Percentiles rank a stretch among this genome's conserved stretches.
phyloP scores from a whole-genome alignment of 2,888 invertebrate species.

The Tortrix viridana region DNA sequence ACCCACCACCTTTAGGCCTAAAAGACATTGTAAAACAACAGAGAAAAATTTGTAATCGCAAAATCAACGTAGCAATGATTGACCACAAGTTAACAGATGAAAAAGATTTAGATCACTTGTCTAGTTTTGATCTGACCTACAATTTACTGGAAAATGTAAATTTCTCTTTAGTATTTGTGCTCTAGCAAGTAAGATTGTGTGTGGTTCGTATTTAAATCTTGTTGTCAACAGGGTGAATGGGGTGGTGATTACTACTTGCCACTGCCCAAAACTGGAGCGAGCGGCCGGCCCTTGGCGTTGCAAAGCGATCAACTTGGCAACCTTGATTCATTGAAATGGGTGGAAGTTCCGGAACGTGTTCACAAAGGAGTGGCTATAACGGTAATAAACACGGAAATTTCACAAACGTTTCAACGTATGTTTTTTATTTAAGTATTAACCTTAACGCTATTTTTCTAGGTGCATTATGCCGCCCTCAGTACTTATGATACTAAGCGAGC shows the following conservation, averaged over 20 bases:
- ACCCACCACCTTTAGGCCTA: slow-evolving; percentile 50
- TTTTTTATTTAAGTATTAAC: background rate
- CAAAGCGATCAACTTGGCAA: slow-evolving; percentile 20
- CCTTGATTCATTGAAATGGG: slow-evolving; percentile 30
- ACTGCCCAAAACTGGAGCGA: slow-evolving; percentile 32
- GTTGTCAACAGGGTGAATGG: slow-evolving; percentile 48
- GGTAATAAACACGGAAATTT: slow-evolving; percentile 7
- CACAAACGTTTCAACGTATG: too few species aligned
- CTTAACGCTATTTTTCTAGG: slow-evolving; percentile 44
- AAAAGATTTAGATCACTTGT: slow-evolving; percentile 20
- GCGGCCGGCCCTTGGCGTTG: slow-evolving; percentile 14
- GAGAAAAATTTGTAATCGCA: slow-evolving; percentile 49
- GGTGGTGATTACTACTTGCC: slow-evolving; percentile 54
- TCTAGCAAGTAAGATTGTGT: background rate
- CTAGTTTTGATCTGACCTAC: slow-evolving; percentile 32
- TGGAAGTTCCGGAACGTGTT: slow-evolving; percentile 10
- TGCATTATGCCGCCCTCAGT: slow-evolving; percentile 55
- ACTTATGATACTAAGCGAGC: slow-evolving; percentile 50
- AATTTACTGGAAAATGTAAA: slow-evolving; percentile 38
- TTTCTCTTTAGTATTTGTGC: background rate
- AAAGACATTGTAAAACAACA: slow-evolving; percentile 51
- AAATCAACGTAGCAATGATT: slow-evolving; percentile 39
- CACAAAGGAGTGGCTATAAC: slow-evolving; percentile 23
- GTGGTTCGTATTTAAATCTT: background rate
- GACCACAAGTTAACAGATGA: slow-evolving; percentile 20